phyloP scores from a whole-genome alignment of 2,113 vertebrate genomes.

The Symphodus melops region DNA sequence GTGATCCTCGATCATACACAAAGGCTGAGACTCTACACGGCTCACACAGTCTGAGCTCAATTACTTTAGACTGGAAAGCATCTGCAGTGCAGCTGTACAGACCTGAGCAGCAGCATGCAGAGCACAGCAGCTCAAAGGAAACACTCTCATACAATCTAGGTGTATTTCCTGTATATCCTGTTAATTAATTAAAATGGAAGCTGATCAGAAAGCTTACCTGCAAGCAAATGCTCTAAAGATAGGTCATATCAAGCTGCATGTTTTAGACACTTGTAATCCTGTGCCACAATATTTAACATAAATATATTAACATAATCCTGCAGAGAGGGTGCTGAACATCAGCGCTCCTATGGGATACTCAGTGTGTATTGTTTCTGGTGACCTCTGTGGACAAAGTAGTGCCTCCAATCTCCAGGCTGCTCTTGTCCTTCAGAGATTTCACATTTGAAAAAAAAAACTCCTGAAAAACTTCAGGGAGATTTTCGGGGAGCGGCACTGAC shows the following conservation, averaged over 20 bases:
- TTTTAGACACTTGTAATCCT: not conserved
- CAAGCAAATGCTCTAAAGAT: not conserved
- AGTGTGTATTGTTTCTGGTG: too few species aligned
- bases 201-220: not conserved
- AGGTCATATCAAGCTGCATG: not conserved
- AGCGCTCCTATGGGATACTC: too few species aligned
- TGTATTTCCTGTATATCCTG: too few species aligned
- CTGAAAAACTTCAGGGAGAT: too few species aligned
- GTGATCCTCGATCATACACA: not conserved
- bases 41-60: constrained; percentile 51
- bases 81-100: constrained; percentile 83
- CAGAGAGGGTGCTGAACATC: too few species aligned
- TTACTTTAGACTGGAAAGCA: constrained; percentile 62
- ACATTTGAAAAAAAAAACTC: too few species aligned
- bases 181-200: not conserved
- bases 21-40: not conserved
- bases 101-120: constrained; percentile 71
- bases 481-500: too few species aligned
- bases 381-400: too few species aligned
- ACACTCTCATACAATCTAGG: not conserved
- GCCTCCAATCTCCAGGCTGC: too few species aligned
- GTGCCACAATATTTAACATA: not conserved
- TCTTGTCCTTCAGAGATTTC: too few species aligned
- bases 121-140: constrained; percentile 53
- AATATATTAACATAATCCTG: too few species aligned